Conservation (phyloP, 37 sponge, comb jelly and placozoan genomes). For the Beroe ovata region DNA sequence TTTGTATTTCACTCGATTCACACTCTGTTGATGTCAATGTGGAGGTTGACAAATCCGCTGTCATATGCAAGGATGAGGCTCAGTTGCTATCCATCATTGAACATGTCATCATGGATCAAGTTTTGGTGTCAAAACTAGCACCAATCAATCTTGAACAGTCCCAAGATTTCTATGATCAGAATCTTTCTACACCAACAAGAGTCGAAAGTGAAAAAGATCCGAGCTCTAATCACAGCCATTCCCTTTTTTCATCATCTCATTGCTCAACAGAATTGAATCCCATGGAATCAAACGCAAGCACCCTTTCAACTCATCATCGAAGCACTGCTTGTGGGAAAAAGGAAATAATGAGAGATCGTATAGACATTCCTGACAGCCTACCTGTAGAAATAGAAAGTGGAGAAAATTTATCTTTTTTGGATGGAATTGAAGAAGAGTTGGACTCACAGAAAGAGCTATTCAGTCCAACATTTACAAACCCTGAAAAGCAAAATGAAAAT, state of each 20-base stretch:
- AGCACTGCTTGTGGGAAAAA: too few relatives aligned
- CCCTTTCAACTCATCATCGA: too few relatives aligned
- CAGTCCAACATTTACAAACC: too few relatives aligned
- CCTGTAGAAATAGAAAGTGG: not conserved
- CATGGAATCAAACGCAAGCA: too few relatives aligned
- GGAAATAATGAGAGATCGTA: too few relatives aligned
- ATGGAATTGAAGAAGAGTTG: not conserved
- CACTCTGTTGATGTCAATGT: slow-evolving; percentile 29
- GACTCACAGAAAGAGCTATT: not conserved
- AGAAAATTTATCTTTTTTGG: not conserved
- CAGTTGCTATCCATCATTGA: not conserved
- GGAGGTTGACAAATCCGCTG: slow-evolving; percentile 53
- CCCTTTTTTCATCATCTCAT: too few relatives aligned
- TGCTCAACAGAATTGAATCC: too few relatives aligned
- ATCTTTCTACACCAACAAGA: not conserved
- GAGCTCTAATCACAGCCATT: not conserved
- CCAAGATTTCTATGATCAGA: slow-evolving; percentile 14
- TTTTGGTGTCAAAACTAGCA: not conserved
- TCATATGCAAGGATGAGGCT: slow-evolving; percentile 16
- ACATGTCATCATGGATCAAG: not conserved
- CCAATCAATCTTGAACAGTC: not conserved
- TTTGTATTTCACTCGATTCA: not conserved
- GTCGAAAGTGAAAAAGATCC: not conserved
- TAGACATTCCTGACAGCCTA: too few relatives aligned
- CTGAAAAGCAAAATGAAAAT: not conserved